These are phyloP conservation scores for Formica exsecta DNA, from an alignment of 1,140 invertebrate species.

Conservation along the genomic window DNA sequence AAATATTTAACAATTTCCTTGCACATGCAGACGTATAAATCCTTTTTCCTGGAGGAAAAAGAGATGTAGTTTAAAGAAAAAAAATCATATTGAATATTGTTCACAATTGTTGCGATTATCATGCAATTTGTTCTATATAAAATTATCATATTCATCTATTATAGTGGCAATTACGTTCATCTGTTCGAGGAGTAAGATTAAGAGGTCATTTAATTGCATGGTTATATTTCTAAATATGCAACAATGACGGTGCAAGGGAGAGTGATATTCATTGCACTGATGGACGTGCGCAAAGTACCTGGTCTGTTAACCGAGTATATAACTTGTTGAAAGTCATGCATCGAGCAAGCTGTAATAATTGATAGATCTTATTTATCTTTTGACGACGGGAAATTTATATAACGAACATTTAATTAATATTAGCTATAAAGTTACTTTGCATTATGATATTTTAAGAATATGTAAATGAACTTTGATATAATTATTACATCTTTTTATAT, in stretches of 20 bases:
- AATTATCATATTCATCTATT: constrained; percentile 13
- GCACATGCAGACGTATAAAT: neutral
- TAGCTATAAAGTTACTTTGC: no score
- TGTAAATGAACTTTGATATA: neutral
- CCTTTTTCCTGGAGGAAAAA: neutral
- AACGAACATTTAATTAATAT: no score
- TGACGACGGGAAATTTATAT: neutral
- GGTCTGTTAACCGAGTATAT: constrained; percentile 13
- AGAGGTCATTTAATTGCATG: neutral
- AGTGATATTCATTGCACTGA: constrained; percentile 39
- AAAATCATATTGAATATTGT: neutral
- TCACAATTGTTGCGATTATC: neutral
- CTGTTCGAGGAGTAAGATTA: neutral
- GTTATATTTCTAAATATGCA: constrained; percentile 16
- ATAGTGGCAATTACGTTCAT: neutral
- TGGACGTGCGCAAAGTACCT: constrained; percentile 24
- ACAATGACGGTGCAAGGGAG: neutral
- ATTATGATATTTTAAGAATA: neutral
- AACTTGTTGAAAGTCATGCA: constrained; percentile 19
- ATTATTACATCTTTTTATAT: neutral
- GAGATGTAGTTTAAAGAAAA: neutral
- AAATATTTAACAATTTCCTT: constrained; percentile 26
- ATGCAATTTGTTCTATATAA: neutral
- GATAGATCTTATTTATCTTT: constrained; percentile 5
- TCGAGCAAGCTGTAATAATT: constrained; percentile 53